Evolutionary conservation across 2,113 vertebrate genomes (phyloP), one percentile per base, ranked within the genome.

Genomic region (Rhinogobius similis): DNA sequence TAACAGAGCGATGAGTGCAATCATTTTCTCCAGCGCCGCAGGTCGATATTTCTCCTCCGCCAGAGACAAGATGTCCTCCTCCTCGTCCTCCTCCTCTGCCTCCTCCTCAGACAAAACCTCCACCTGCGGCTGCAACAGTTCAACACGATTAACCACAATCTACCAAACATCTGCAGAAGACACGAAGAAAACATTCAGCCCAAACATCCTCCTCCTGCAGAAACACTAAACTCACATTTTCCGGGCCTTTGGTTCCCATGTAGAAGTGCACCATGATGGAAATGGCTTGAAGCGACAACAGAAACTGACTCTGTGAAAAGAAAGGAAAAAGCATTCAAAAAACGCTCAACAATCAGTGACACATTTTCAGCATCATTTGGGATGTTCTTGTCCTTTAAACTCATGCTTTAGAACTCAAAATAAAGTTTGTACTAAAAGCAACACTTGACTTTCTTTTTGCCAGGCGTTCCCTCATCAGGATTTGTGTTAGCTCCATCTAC

Each of bases 261-360:
- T 99, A 99, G 94, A 99, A 99, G 85, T 99, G 97, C 41, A 99
- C 98, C 98, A 99, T 99, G 39, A 98, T 99, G 76, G 97, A 98
- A 78, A 99, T 98, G 79, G 97, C 96, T 94, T 99, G 98, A 43
- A 99, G 87, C 0, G 98, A 99, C 88, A 99, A 93, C 81, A 99
- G 81, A 91, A 99, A 99, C 88, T 99, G 97, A 89, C 96, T 98
- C 98, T 99, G 92, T 55, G 89, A 91, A 72, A 75, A 0, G 0
- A 52, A 79, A 41, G 9, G 67, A 79, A 32, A 23, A 23, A 52
- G 29, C 32, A 36, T 36, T 36, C 32, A 3, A 7, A 5, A 36
- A 36, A 36, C 2, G 3, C 29, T 32, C 29, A 32, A 32, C 29
- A 32, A 32, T 32, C 6, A n/a, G n/a, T n/a, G n/a, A n/a, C n/a